Conservation (phyloP, 2,113 vertebrate genomes). For the Galeopterus variegatus region DNA sequence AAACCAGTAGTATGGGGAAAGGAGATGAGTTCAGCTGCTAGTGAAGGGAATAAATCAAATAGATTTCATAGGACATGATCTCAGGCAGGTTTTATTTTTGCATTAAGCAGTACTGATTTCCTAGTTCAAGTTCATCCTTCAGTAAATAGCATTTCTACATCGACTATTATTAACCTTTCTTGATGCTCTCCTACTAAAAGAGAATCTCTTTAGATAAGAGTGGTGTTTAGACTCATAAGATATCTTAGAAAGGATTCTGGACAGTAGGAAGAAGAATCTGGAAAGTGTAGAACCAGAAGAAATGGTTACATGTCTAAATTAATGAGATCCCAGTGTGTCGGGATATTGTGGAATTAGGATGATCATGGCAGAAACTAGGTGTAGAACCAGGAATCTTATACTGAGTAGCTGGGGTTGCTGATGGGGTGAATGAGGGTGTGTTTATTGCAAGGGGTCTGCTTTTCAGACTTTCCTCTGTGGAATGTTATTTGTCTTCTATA, state of each 20-base stretch:
- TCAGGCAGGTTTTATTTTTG: neutral
- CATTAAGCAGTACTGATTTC: conserved; percentile 9
- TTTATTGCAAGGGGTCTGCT: neutral
- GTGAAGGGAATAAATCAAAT: conserved; percentile 11
- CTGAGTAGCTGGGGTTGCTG: neutral
- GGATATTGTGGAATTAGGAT: neutral
- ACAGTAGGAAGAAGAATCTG: neutral
- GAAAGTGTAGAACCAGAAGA: neutral
- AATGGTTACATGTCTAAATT: neutral
- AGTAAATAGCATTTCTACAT: neutral
- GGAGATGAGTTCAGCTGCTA: neutral
- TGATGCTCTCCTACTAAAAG: neutral
- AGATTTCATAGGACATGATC: neutral
- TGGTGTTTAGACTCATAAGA: neutral
- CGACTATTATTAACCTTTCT: neutral
- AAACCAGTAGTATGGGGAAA: neutral
- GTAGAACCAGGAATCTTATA: neutral
- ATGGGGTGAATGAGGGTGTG: neutral
- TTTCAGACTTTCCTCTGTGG: neutral
- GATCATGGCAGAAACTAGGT: neutral
- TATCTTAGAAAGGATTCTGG: neutral
- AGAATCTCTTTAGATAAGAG: conserved; percentile 5
- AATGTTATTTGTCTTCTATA: conserved; percentile 24
- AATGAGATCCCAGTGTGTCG: neutral
- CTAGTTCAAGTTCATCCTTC: conserved; percentile 41